These are phyloP conservation scores for Apodemia mormo DNA, from an alignment of 2,888 invertebrate genomes.

Conservation along the genomic window DNA sequence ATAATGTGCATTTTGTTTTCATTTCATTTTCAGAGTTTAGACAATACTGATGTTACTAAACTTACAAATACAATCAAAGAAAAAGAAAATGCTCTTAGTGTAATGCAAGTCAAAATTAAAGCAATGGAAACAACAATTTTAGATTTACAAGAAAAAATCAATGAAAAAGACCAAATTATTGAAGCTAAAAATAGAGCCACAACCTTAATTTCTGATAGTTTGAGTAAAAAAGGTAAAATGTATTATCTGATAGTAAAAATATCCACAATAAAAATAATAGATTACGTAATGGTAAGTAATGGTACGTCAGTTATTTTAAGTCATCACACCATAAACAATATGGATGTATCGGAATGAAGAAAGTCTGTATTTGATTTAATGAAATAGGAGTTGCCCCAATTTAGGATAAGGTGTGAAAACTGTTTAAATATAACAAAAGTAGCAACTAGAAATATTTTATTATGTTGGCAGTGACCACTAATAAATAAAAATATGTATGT, in stretches of 20 bases:
- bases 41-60: conserved; percentile 71
- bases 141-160: conserved; percentile 91
- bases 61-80: conserved; percentile 85
- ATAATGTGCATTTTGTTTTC: neutral
- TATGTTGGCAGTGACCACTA: too few relatives aligned
- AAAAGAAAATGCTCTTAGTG: conserved; percentile 67
- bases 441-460: too few relatives aligned
- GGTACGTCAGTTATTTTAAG: too few relatives aligned
- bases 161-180: conserved; percentile 92
- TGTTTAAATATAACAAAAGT: too few relatives aligned
- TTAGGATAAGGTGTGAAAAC: too few relatives aligned
- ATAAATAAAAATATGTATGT: too few relatives aligned
- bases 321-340: too few relatives aligned
- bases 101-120: conserved; percentile 71
- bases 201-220: conserved; percentile 87
- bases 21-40: conserved; percentile 46
- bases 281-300: too few relatives aligned
- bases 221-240: conserved; percentile 82
- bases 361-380: too few relatives aligned
- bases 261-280: too few relatives aligned
- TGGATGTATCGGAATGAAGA: too few relatives aligned
- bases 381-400: too few relatives aligned
- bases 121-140: conserved; percentile 89
- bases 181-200: conserved; percentile 90
- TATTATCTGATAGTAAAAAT: neutral